phyloP scores from a whole-genome alignment of 1,140 invertebrate genomes.

The Cepaea nemoralis region DNA sequence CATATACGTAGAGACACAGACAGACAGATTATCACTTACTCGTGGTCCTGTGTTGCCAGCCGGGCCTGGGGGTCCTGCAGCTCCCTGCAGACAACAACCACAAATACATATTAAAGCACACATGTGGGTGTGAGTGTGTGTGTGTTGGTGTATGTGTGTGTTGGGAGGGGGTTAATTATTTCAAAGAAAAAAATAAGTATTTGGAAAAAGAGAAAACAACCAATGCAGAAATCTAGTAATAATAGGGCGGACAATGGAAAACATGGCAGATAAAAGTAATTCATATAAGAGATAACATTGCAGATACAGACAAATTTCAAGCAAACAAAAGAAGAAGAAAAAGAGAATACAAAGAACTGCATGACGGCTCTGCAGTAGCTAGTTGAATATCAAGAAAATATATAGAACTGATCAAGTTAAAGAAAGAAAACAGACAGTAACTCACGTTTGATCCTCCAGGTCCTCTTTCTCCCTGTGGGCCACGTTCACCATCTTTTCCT shows the following conservation, averaged over 20 bases:
- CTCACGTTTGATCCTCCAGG: slow-evolving; percentile 47
- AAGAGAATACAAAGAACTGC: background rate
- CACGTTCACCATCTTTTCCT: slow-evolving; percentile 53
- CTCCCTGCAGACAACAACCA: slow-evolving; percentile 10
- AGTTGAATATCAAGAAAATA: no score
- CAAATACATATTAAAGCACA: no score
- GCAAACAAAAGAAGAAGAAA: background rate
- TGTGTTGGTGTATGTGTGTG: no score
- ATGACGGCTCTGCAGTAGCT: background rate
- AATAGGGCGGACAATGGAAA: no score
- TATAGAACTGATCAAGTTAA: background rate
- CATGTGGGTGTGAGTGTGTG: no score
- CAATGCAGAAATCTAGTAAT: no score
- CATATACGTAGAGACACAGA: background rate
- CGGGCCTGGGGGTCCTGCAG: slow-evolving; percentile 49
- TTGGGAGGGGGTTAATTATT: no score
- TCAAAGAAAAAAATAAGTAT: no score
- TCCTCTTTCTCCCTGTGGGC: slow-evolving; percentile 54
- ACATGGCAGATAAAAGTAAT: background rate
- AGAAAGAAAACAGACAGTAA: background rate
- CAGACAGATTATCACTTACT: slow-evolving; percentile 38
- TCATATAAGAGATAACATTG: no score
- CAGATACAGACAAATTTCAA: background rate
- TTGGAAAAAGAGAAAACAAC: no score
- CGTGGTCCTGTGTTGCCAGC: slow-evolving; percentile 51